These are phyloP conservation scores for Aplodontia rufa DNA, from an alignment of 2,113 vertebrate species.

Conservation along the genomic window DNA sequence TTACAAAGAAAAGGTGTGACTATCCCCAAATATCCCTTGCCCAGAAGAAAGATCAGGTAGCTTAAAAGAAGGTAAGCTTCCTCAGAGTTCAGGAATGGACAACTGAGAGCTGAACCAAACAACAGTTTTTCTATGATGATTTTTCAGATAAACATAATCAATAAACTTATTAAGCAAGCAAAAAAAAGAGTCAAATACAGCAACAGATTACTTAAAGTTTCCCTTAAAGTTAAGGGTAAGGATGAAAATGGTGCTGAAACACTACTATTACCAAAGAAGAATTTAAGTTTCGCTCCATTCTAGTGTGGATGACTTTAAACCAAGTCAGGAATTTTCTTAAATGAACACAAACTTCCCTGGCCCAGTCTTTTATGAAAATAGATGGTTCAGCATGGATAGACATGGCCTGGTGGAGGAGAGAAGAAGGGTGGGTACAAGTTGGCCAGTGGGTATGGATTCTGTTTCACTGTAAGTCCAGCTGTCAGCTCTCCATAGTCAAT, in stretches of 20 bases:
- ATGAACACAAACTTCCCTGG: not conserved
- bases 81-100: no score
- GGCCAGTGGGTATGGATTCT: not conserved
- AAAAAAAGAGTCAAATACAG: not conserved
- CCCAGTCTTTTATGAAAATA: not conserved
- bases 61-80: no score
- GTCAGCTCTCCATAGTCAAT: not conserved
- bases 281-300: not conserved
- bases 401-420: not conserved
- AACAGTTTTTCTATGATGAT: no score
- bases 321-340: not conserved
- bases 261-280: not conserved
- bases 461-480: not conserved
- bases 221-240: not conserved
- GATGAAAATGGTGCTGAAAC: not conserved
- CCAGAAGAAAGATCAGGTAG: no score
- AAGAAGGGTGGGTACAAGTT: not conserved
- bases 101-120: no score
- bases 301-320: not conserved
- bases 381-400: not conserved
- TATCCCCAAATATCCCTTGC: no score
- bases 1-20: not conserved
- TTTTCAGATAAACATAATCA: no score
- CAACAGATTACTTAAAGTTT: not conserved
- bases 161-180: no score